Evolutionary conservation across 2,888 invertebrate genomes (phyloP), one percentile per base, ranked within the genome.

Genomic region (Caenorhabditis sp.): DNA sequence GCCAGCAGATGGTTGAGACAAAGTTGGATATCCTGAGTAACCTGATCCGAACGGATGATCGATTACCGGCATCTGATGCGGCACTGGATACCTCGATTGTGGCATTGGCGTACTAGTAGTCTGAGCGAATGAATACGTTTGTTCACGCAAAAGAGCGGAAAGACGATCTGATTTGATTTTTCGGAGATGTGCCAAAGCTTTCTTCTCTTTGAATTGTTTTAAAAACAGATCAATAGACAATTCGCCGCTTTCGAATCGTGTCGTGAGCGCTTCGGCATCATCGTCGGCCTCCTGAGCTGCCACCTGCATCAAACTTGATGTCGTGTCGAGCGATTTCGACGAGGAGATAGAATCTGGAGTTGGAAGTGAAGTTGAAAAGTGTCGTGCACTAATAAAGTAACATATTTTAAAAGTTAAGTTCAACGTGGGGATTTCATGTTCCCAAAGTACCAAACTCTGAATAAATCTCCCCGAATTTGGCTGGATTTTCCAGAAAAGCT

Each of bases 131-230:
- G 72, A 35, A 24, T 76, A 75, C n/a, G 77, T 78, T 45, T 88
- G 87, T 13, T 88, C 86, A 20, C 89, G 84, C 4, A 91, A 81
- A 6, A 91, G 79, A 74, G 91, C 91, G 52, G 92, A 92, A 93
- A 98, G 93, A 91, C 97, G 96, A 81, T 98, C 97, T 0, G 95
- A 93, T 91, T 97, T 97, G 11, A 96, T 93, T 89, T 94, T 93
- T 55, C 95, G 92, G 7, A 75, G 89, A 89, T 95, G 95, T 92
- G 94, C 93, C 37, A 92, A 88, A 85, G 93, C 93, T 48, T 97
- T 92, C 76, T 92, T 92, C 0, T 92, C 92, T 68, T 94, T 92
- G 90, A 95, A 98, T 70, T 94, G 92, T 74, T 94, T 94, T 4
- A 96, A 90, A 89, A 96, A 98, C 74, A 93, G 92, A 20, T 96